Evolutionary conservation across 2,113 vertebrate genomes (phyloP), one percentile per base, ranked within the genome.

Genomic region (Rhabdornis inornatus): DNA sequence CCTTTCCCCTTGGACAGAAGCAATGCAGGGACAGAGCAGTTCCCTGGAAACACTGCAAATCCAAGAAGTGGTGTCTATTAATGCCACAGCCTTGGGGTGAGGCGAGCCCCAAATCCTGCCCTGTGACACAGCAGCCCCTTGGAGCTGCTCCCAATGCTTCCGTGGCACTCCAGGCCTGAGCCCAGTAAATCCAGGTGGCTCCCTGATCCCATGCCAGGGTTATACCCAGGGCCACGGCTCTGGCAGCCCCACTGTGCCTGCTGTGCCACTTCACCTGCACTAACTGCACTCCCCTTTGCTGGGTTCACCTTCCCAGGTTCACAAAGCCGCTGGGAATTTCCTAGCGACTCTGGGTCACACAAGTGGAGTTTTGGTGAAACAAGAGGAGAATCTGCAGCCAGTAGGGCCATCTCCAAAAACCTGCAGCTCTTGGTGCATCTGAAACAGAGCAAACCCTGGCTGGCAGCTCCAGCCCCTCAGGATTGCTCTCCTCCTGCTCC

Each of bases 151-250:
- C 56, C 3, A 15, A 21, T 44, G 71, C 30, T 65, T 25, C 16
- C 0, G 0, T 21, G 40, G 33, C 83, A 44, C 30, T 57, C 13
- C 0, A 1, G 70, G 35, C 20, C 70, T n/a, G 35, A 65, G n/a
- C 59, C 57, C 0, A 0, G 47, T 31, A 15, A 71, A 21, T 71
- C 13, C 39, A 52, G 60, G 57, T 6, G 15, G 69, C 18, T 52
- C 55, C 27, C 44, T 39, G 40, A 19, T 12, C 28, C 82, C 42
- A 13, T 3, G 4, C 5, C 60, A 10, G 33, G 60, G 33, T 30
- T 6, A 9, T 1, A 28, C 3, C 12, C 60, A 16, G 12, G 50
- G 35, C 4, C 35, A 37, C 0, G 2, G 68, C 59, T 37, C 31
- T 27, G 27, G 37, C 76, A 81, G 45, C 27, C 35, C 31, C 76